Evolutionary conservation across 2,888 invertebrate genomes (phyloP).

Genomic region (Calameuta filiformis): DNA sequence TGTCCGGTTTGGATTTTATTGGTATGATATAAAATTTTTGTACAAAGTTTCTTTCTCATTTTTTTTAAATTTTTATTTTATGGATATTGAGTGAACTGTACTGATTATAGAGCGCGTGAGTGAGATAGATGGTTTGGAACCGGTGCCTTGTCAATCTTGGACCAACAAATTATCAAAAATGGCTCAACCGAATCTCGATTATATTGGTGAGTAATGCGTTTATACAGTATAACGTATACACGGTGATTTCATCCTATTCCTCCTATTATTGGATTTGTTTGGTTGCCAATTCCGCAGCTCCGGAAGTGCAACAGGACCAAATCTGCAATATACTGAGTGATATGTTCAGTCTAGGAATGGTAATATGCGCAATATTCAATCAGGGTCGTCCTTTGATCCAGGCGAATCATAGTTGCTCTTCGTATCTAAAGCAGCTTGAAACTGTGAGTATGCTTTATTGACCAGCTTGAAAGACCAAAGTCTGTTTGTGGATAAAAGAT

Average conservation of each 20-base stretch:
- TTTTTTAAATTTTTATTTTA: background rate
- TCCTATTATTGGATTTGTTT: constrained; percentile 1
- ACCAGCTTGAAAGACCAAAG: background rate
- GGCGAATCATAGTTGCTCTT: constrained; percentile 88
- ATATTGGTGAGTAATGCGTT: constrained; percentile 74
- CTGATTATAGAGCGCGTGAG: constrained; percentile 75
- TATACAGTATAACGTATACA: background rate
- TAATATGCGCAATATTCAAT: constrained; percentile 93
- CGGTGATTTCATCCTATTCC: background rate
- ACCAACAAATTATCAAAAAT: constrained; percentile 90
- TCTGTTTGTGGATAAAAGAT: background rate
- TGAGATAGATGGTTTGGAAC: constrained; percentile 70
- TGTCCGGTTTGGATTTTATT: constrained; percentile 92
- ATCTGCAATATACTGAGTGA: constrained; percentile 90
- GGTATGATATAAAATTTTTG: constrained; percentile 70
- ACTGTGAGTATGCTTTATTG: constrained; percentile 73
- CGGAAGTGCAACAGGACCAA: constrained; percentile 89
- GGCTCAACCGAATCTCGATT: constrained; percentile 95
- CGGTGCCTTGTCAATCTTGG: constrained; percentile 87
- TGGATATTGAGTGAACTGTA: background rate
- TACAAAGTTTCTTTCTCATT: background rate
- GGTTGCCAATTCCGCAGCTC: constrained; percentile 72
- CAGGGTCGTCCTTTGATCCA: constrained; percentile 89
- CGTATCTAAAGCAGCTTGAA: constrained; percentile 92
- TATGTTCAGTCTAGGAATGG: constrained; percentile 96